These are phyloP conservation scores for Strongylocentrotus purpuratus DNA, from an alignment of 35 echinoderm and acorn worm genomes.

Conservation along the genomic window DNA sequence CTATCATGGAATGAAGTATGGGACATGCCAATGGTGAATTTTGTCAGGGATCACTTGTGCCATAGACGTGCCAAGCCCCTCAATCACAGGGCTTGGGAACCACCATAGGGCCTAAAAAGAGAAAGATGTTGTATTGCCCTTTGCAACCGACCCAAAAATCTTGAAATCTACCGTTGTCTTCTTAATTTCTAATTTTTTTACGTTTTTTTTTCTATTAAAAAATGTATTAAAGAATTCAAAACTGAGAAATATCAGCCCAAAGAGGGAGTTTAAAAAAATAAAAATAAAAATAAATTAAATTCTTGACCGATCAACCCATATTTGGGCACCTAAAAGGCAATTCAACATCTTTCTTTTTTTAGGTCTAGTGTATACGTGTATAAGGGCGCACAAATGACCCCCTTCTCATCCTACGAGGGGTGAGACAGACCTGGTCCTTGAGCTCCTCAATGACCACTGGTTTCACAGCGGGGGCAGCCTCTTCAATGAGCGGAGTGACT, in stretches of 20 bases:
- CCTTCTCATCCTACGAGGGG: background rate
- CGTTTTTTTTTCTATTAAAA: too few relatives aligned
- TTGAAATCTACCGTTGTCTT: too few relatives aligned
- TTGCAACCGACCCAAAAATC: too few relatives aligned
- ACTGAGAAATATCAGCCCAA: too few relatives aligned
- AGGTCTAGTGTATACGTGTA: background rate
- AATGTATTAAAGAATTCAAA: too few relatives aligned
- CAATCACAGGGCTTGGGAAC: background rate
- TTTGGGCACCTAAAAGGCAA: too few relatives aligned
- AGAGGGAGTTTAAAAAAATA: too few relatives aligned
- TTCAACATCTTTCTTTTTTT: too few relatives aligned
- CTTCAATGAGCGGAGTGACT: slow-evolving; percentile 56
- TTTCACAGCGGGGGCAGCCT: slow-evolving; percentile 31
- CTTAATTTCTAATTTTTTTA: too few relatives aligned
- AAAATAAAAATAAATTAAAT: too few relatives aligned
- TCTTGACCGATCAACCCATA: too few relatives aligned
- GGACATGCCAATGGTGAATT: background rate
- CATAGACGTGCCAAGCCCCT: background rate
- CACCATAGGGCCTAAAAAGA: background rate
- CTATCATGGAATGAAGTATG: background rate
- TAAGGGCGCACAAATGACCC: background rate
- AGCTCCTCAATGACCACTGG: slow-evolving; percentile 63
- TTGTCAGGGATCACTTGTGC: background rate
- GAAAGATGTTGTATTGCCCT: too few relatives aligned
- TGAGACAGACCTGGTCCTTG: slow-evolving; percentile 69